Evolutionary conservation across 2,113 vertebrate genomes (phyloP).

Genomic region (Ceratotherium simum): DNA sequence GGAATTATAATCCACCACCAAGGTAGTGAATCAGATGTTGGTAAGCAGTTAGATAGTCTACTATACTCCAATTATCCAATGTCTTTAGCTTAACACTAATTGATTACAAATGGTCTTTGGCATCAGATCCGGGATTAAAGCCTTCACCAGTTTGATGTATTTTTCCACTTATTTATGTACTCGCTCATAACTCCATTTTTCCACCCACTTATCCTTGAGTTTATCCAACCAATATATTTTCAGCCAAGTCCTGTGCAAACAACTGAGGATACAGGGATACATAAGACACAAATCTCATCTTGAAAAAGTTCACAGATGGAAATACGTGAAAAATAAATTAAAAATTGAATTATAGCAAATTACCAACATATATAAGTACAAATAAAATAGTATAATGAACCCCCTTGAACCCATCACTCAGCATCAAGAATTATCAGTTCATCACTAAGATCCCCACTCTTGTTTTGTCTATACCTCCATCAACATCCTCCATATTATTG

Average conservation of each 20-base stretch:
- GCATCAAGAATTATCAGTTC: neutral
- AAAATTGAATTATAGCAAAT: neutral
- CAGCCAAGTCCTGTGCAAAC: neutral
- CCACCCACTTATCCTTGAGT: neutral
- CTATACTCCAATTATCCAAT: fast-evolving
- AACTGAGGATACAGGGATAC: neutral
- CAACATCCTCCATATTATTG: neutral
- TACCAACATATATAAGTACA: neutral
- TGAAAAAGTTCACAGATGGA: neutral
- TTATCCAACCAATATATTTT: neutral
- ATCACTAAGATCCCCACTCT: neutral
- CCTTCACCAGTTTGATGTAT: neutral
- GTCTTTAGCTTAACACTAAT: neutral
- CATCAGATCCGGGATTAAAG: neutral
- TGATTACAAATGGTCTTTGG: neutral
- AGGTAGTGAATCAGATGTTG: neutral
- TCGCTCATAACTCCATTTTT: neutral
- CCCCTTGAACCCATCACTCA: neutral
- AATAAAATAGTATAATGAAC: neutral
- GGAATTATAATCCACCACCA: neutral
- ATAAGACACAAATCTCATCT: neutral
- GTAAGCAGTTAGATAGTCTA: neutral
- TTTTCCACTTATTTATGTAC: neutral
- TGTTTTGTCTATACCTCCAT: neutral
- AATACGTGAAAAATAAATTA: neutral